Percentiles rank a stretch among this genome's conserved stretches.
Evolutionary conservation across 2,797 vertebrate genomes (phyloP).

Genomic region (Diplodus sargus): DNA sequence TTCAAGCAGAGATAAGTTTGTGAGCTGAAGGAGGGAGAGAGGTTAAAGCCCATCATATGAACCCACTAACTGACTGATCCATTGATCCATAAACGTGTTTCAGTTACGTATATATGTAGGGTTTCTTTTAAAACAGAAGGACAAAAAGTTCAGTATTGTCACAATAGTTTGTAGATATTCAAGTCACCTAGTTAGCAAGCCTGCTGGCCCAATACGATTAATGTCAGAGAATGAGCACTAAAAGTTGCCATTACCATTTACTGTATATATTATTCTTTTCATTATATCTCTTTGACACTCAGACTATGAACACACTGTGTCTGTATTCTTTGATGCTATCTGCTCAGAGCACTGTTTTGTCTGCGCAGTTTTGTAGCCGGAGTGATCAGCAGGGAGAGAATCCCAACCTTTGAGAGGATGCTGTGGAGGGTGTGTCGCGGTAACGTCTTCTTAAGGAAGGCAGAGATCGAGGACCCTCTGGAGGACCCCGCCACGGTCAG

Average conservation of each 20-base stretch:
- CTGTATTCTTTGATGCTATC: background rate
- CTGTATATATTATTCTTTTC: background rate
- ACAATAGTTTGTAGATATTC: background rate
- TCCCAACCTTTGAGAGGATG: slow-evolving; percentile 98
- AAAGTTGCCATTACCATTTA: background rate
- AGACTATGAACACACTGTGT: background rate
- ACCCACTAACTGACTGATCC: no score
- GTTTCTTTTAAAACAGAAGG: background rate
- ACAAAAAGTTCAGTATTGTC: background rate
- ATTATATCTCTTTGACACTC: background rate
- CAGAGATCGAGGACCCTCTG: slow-evolving; percentile 96
- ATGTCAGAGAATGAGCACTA: background rate
- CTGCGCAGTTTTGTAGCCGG: slow-evolving; percentile 93
- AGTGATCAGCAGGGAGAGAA: slow-evolving; percentile 95
- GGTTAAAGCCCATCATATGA: no score
- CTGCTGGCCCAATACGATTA: background rate
- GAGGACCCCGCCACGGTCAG: slow-evolving; percentile 95
- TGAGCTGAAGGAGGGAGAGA: no score
- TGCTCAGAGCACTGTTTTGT: background rate
- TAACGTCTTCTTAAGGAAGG: slow-evolving; percentile 96
- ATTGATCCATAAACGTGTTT: no score
- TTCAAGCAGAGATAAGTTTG: no score
- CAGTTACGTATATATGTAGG: background rate
- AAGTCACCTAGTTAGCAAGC: background rate
- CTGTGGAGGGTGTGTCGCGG: slow-evolving; percentile 98